Conservation (phyloP, 2,797 vertebrate species). For the Cryptoblepharus egeriae region DNA sequence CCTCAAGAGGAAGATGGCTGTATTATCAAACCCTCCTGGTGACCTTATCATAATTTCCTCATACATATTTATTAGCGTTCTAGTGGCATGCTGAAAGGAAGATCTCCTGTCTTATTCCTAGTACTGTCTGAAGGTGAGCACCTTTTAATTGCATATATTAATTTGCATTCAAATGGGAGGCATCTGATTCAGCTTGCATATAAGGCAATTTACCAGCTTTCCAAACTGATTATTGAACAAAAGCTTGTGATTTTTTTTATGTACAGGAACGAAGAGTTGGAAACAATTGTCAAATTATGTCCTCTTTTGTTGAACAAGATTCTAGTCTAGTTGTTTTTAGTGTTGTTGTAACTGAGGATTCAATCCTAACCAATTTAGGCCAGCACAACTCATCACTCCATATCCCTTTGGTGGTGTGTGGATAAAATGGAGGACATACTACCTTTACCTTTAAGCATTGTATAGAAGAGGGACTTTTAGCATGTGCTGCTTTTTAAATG, state of each 20-base stretch:
- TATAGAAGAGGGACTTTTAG: no score
- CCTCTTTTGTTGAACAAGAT: not conserved
- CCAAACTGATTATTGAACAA: conserved; percentile 5
- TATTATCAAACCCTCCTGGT: conserved; percentile 26
- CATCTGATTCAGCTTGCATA: conserved; percentile 15
- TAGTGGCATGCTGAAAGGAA: conserved; percentile 15
- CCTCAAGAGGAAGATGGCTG: conserved; percentile 24
- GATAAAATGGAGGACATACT: no score
- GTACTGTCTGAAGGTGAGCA: conserved; percentile 3
- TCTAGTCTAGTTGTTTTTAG: not conserved
- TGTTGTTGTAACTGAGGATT: no score
- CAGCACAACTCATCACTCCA: no score
- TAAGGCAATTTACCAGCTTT: not conserved
- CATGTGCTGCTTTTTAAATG: no score
- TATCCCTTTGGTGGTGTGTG: no score
- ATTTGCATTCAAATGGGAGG: conserved; percentile 34
- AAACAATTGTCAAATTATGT: not conserved
- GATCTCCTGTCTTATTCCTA: conserved; percentile 27
- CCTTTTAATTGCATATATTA: conserved; percentile 30
- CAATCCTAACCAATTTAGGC: no score
- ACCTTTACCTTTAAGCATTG: no score
- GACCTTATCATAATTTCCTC: conserved; percentile 39
- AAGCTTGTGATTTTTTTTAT: not conserved
- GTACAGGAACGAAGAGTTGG: not conserved
- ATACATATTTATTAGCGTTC: conserved; percentile 25